Percentiles rank a stretch among this genome's conserved stretches.
These are phyloP conservation scores for Drosophila takahashii DNA, from an alignment of 1,140 invertebrate species.

Conservation along the genomic window DNA sequence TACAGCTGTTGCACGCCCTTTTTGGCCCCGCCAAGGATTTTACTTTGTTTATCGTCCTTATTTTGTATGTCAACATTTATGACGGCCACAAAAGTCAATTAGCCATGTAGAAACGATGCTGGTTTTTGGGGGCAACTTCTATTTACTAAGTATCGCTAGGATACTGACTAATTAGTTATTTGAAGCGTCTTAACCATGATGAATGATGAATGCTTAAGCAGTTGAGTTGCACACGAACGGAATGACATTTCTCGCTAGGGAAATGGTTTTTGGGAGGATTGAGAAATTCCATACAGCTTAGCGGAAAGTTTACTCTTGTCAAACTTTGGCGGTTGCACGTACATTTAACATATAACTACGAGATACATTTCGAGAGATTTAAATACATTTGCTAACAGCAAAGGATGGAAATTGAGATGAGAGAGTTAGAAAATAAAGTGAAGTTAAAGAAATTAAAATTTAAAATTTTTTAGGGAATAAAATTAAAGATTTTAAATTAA, in stretches of 20 bases:
- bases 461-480: background rate
- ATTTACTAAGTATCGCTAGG: background rate
- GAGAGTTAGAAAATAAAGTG: too few species aligned
- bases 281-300: conserved; percentile 11
- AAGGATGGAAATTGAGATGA: background rate
- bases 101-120: conserved; percentile 38
- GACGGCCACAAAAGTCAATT: conserved; percentile 71
- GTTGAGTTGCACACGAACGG: conserved; percentile 18
- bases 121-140: background rate
- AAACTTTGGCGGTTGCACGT: conserved; percentile 10
- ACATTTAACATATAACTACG: background rate
- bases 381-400: background rate
- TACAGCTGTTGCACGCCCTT: conserved; percentile 49
- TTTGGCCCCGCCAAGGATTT: background rate
- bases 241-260: background rate
- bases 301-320: conserved; percentile 25
- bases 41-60: conserved; percentile 22
- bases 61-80: conserved; percentile 72
- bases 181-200: conserved; percentile 46
- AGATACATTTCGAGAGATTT: conserved; percentile 27
- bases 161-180: conserved; percentile 54
- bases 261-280: background rate
- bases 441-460: too few species aligned
- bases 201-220: conserved; percentile 56
- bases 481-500: too few species aligned